Base-by-base conservation (phyloP, 2,888 invertebrate species). In the Agrochola litura region DNA sequence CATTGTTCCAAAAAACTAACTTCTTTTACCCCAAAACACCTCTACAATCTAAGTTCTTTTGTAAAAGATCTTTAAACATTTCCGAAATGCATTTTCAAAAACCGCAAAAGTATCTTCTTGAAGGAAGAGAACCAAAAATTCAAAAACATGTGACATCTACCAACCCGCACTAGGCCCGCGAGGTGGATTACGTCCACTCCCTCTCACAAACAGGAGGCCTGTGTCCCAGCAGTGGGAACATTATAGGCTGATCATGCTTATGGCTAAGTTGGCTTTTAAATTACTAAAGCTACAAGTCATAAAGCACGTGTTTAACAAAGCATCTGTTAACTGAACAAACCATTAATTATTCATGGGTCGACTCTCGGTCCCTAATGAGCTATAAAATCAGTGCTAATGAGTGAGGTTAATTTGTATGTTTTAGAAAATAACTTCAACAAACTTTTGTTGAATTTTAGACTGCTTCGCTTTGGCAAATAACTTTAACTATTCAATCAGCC, bases 281-380 rank as follows among this genome's bases (percentile, higher is more conserved):
- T 6, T 41, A 41, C 14, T 52, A 25, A 72, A 73, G 52, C 41
- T 30, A 54, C 54, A 73, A 61, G 22, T 25, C 12, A 3, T 9
- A 25, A 30, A 54, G 30, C 64, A 75, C 41, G 61, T 67, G 63
- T 12, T 61, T 37, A 56, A 22, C n/a, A 49, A 64, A 68, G 25
- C 68, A 82, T 58, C 64, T 76, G 82, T 63, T 75, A 30, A 49
- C 49, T 67, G 19, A 30, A 61, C 69, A 56, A 60, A 54, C 52
- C 30, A 83, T 82, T 30, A 61, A 80, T 80, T 66, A 80, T 80
- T 77, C 77, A 82, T 56, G 69, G 78, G 14, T 19, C 49, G 14
- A 49, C 54, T 25, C 41, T 19, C 30, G 14, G 37, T 30, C 58
- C 60, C 58, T 41, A 77, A 58, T 69, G 54, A 37, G 60, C 54